Base-by-base conservation (phyloP, 1,140 invertebrate genomes). In the Protaetia brevitarsis region DNA sequence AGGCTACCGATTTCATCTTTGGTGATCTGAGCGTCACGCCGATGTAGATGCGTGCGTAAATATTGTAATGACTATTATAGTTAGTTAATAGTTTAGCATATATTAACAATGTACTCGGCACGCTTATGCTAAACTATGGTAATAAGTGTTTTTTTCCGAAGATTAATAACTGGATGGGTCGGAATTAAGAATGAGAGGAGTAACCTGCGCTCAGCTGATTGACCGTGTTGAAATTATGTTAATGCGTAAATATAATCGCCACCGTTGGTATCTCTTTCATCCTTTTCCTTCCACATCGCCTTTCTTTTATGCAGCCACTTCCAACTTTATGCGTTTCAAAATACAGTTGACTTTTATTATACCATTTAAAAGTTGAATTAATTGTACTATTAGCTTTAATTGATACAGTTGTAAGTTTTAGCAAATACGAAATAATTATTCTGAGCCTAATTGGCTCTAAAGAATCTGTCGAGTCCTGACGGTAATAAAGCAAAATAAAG, bases 71-170 rank as follows among this genome's bases (percentile, higher is more conserved):
- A 65, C 64, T 65, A 65, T 65, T 65, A 65, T 65, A 58, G 45
- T 65, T 65, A 56, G 45, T 65, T 65, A 65, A 65, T 65, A 58
- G 64, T 65, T 51, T 56, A 56, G 64, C 45, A 65, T 65, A 65
- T 37, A 65, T 69, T 69, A 69, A 69, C 67, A 60, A 61, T 51
- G 28, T 57, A 28, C 59, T 51, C 66, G 65, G 68, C 68, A 69
- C 68, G 68, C 68, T 69, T 69, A 69, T 69, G 68, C 68, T 69
- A 69, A 69, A 69, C 68, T 69, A 69, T 69, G 68, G 68, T 69
- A 69, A 69, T 69, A 63, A 67, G 67, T 59, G 62, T 51, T 66
- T 59, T n/a, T n/a, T 64, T 64, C 68, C 58, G 37, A 37, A 66
- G 68, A 69, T 69, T 69, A 69, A 69, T 69, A 69, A 58, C 65